Percentiles rank a stretch among this genome's conserved stretches.
Conservation (phyloP, 1,140 invertebrate genomes). For the Drosophila parvula region DNA sequence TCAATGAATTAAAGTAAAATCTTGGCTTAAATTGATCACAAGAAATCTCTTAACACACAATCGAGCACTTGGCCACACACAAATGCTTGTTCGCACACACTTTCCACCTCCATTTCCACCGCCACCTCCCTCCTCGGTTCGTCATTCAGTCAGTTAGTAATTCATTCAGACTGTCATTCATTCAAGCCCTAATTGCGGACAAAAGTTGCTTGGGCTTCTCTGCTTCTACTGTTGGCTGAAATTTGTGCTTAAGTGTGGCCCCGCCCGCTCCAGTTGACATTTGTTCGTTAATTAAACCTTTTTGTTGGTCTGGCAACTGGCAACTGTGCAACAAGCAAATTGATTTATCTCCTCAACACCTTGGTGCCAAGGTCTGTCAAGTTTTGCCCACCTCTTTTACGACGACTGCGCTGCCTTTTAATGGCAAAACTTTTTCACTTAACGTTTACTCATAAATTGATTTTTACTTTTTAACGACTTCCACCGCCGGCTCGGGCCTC, state of each 20-base stretch:
- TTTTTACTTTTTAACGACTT: slow-evolving; percentile 82
- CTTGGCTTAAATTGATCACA: slow-evolving; percentile 24
- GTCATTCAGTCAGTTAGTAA: slow-evolving; percentile 57
- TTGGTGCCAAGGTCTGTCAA: slow-evolving; percentile 54
- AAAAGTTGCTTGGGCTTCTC: slow-evolving; percentile 70
- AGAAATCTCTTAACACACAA: slow-evolving; percentile 37
- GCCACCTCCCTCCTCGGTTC: slow-evolving; percentile 34
- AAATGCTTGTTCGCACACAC: slow-evolving; percentile 26
- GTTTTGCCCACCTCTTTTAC: slow-evolving; percentile 41
- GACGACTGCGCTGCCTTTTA: slow-evolving; percentile 55
- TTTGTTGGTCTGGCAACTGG: slow-evolving; percentile 66
- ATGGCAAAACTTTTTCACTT: slow-evolving; percentile 82
- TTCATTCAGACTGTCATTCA: slow-evolving; percentile 78
- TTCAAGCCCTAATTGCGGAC: slow-evolving; percentile 77
- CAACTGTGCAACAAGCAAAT: slow-evolving; percentile 80
- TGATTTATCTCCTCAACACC: slow-evolving; percentile 80
- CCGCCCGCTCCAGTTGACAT: slow-evolving; percentile 69
- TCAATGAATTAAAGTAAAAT: slow-evolving; percentile 27
- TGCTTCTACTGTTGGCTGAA: slow-evolving; percentile 1
- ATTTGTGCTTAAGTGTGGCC: slow-evolving; percentile 17
- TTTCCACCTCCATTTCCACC: slow-evolving; percentile 1
- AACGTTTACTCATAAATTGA: slow-evolving; percentile 83
- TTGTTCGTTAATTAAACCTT: slow-evolving; percentile 83
- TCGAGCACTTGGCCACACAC: slow-evolving; percentile 32
- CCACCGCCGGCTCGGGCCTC: slow-evolving; percentile 7